Conservation (phyloP, 2,888 invertebrate genomes). For the Orchesellides sinensis region DNA sequence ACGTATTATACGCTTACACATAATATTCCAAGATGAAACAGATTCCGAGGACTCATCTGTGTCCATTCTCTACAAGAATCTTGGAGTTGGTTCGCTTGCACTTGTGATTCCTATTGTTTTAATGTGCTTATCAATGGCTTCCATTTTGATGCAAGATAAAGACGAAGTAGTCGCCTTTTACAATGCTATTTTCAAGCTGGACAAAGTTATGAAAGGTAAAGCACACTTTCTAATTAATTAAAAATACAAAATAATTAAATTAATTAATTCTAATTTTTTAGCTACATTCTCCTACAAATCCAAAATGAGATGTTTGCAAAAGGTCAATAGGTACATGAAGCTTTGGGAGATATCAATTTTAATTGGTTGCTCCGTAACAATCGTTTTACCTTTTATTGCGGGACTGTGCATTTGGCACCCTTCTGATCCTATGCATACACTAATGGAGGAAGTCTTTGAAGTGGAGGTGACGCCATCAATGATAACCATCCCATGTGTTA, state of each 20-base stretch:
- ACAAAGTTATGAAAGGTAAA: slow-evolving; percentile 10
- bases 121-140: neutral
- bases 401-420: neutral
- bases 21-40: neutral
- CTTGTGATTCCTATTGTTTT: neutral
- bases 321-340: neutral
- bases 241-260: too few species aligned
- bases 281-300: neutral
- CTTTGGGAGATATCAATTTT: neutral
- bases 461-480: neutral
- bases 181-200: slow-evolving; percentile 16
- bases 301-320: neutral
- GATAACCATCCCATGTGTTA: neutral
- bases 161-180: slow-evolving; percentile 8
- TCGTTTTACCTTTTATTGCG: neutral
- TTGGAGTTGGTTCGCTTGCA: neutral
- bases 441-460: neutral
- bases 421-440: slow-evolving; percentile 4
- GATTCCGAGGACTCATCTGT: neutral
- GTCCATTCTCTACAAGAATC: neutral
- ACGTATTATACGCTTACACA: neutral
- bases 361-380: neutral
- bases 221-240: neutral
- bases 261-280: neutral
- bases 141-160: slow-evolving; percentile 2